Base-by-base conservation (phyloP, 2,113 vertebrate genomes). In the Tenrec ecaudatus region DNA sequence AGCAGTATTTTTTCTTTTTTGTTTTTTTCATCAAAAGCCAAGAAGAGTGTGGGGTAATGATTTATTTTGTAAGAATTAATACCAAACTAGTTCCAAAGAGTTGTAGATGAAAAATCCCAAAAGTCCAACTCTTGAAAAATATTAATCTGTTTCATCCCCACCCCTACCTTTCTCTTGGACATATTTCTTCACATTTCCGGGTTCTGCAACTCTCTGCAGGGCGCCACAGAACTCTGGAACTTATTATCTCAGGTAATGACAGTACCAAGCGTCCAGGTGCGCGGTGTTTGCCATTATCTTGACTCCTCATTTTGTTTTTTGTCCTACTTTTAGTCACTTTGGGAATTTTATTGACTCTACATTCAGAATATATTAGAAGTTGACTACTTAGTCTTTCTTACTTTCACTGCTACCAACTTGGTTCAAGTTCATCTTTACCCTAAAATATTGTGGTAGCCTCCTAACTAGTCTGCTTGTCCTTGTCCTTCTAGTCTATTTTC, bases 21-120 rank as follows among this genome's bases (percentile, higher is more conserved):
- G 6, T 10, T 6, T 62, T 92, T 33, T 86, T 75, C 83, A 87
- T 31, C 31, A 86, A 89, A 89, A 91, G 31, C 33, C 57, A 90
- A 58, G 29, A 78, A 75, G 47, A 79, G 0, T 80, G 43, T 53
- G 47, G 9, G 47, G 47, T 53, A 53, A 53, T 53, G 12, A 53
- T 53, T 53, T 53, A 53, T 53, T 53, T 12, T 53, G 47, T 53
- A 53, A 53, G 47, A 53, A 53, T 53, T 53, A 53, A 53, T 53
- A 53, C 47, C 47, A 53, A 53, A 53, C 47, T 53, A 53, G 47
- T 53, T 53, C 47, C 47, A 53, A 53, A 53, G 47, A 53, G 47
- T 53, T 53, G 12, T 53, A 53, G 47, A 53, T 53, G 47, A 53
- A 14, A 53, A 53, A 53, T 53, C 9, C 47, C 47, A 5, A 53